Evolutionary conservation across 1,140 invertebrate species (phyloP), one percentile per base, ranked within the genome.

Genomic region (Drosophila micromelanica): DNA sequence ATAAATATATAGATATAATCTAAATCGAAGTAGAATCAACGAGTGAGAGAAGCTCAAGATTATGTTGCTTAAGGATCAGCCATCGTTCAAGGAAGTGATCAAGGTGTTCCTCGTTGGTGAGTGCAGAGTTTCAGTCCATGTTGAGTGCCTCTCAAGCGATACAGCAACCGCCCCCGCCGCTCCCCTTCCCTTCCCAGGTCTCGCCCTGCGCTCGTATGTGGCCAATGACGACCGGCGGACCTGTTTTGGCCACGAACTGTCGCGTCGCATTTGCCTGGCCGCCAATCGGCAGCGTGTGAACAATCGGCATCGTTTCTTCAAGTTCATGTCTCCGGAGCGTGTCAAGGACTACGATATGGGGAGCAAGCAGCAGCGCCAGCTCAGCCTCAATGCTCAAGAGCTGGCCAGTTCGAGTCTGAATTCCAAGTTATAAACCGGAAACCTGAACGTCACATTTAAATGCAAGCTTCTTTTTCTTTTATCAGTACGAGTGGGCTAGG

Each of bases 71-170:
- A 68, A 62, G 35, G 74, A 76, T 67, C 74, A 72, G 40, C 70
- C 74, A 23, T 42, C 57, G 2, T 45, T 77, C 0, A 70, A 55
- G 11, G 72, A 77, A 30, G 72, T 77, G 30, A 60, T 60, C 23
- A 74, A 77, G 49, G 59, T 77, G 12, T 74, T 77, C 13, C 55
- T 74, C 40, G 72, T 77, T 8, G 75, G 75, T 77, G 27, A 69
- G 71, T 35, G 2, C 20, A 3, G 37, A 38, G n/a, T n/a, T 38
- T 3, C 0, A 2, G 0, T 38, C 3, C 3, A 38, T 12, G 3
- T 38, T 1, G 12, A 38, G 12, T 38, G 1, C 12, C 11, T 4
- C 37, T 38, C 37, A 38, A 38, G 4, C 5, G 12, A 5, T 12
- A 49, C 27, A 27, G 27, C 5, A n/a, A n/a, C n/a, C n/a, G n/a